Base-by-base conservation (phyloP, 2,888 invertebrate genomes). In the Catocala sponsa region DNA sequence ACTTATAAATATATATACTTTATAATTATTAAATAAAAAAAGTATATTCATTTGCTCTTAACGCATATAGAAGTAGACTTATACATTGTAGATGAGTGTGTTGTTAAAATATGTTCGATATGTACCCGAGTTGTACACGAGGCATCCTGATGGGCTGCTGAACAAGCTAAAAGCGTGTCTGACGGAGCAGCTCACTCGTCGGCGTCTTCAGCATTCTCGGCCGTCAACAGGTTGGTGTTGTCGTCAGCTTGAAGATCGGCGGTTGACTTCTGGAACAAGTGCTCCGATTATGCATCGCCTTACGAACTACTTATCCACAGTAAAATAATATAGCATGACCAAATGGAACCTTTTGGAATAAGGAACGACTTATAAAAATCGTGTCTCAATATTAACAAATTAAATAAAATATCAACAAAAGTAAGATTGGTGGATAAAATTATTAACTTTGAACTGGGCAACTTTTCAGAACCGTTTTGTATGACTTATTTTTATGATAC, bases 141-240 rank as follows among this genome's bases (percentile, higher is more conserved):
- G 87, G 83, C 86, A 82, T 85, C 83, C 78, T 64, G 76, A 75
- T 74, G 78, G 74, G 76, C 72, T 78, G 65, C 75, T 66, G 78
- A 83, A 83, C 70, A 88, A 88, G 88, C 89, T 81, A 71, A 65
- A 86, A 85, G 86, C 84, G 73, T 64, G 78, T 59, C 33, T 59
- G 65, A 60, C 58, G 63, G 59, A 58, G 57, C 52, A 44, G 71
- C 72, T 91, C 85, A 92, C 85, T 93, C 94, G 73, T 94, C 94
- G 25, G 80, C 85, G 49, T 94, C 95, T 60, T 94, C 94, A 9
- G 90, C 87, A 78, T 92, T 94, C 72, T 94, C 94, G 2, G 94
- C 93, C 42, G 93, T 91, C 78, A 95, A 80, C 68, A 95, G 79
- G 76, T 93, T 93, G 53, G 95, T 94, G 83, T 94, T 94, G 82